Evolutionary conservation across 2,888 invertebrate genomes (phyloP).

Genomic region (Amblyteles armatorius): DNA sequence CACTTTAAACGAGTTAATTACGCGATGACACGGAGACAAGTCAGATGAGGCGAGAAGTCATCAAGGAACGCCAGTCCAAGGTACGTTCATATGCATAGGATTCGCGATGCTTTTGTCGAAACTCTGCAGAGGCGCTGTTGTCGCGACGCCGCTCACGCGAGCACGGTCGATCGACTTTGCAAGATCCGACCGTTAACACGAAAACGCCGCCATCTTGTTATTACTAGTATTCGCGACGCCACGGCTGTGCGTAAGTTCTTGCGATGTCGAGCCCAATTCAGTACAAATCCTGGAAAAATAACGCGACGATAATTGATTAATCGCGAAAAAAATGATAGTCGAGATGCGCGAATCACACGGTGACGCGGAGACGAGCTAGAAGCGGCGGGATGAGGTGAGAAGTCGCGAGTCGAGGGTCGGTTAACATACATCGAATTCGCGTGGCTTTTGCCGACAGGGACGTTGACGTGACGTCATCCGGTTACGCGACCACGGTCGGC

Average conservation of each 20-base stretch:
- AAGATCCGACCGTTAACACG: no score
- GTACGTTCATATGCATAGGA: not conserved
- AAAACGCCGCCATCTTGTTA: not conserved
- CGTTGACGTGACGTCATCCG: no score
- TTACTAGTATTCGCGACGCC: not conserved
- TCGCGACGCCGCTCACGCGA: no score
- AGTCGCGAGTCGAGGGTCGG: not conserved
- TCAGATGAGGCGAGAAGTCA: not conserved
- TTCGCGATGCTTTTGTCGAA: not conserved
- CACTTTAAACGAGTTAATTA: not conserved
- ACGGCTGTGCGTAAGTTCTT: not conserved
- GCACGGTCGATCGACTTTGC: no score
- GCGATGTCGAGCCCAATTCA: not conserved
- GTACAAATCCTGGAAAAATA: not conserved
- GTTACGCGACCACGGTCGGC: no score
- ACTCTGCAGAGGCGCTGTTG: no score
- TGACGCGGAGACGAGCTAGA: not conserved
- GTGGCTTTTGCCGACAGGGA: no score
- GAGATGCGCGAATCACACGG: not conserved
- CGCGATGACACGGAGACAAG: not conserved
- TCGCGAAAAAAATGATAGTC: not conserved
- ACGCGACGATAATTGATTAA: not conserved
- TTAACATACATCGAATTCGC: not conserved
- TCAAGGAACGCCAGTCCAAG: not conserved
- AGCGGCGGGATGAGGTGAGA: not conserved